A percentile compares a stretch with the other conserved stretches of the same genome.
Conservation (phyloP, 2,113 vertebrate species). For the Carollia perspicillata region DNA sequence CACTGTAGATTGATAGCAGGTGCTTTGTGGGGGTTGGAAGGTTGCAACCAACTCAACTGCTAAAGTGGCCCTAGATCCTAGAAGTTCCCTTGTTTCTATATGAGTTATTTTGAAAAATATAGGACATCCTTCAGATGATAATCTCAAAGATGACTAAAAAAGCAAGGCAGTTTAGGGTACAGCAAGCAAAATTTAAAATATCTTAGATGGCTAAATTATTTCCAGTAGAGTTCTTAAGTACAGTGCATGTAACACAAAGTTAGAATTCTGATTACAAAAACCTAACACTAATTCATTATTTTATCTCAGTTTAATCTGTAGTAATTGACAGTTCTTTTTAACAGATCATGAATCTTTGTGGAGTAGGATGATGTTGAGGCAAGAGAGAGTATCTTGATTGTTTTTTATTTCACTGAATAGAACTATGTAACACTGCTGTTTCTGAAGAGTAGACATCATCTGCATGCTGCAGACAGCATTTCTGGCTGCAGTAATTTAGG, state of each 20-base stretch:
- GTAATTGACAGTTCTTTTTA: background rate
- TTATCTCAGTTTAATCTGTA: background rate
- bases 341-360: slow-evolving; percentile 3
- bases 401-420: background rate
- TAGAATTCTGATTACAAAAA: slow-evolving; percentile 15
- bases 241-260: background rate
- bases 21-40: background rate
- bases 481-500: background rate
- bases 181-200: slow-evolving; percentile 4
- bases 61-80: background rate
- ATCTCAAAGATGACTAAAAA: slow-evolving; percentile 29
- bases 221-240: background rate
- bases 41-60: background rate
- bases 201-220: slow-evolving; percentile 2
- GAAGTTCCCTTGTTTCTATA: background rate
- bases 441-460: background rate
- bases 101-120: slow-evolving; percentile 31
- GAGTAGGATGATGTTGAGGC: background rate
- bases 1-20: background rate
- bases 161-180: background rate
- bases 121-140: background rate
- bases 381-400: background rate
- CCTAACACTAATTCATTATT: background rate
- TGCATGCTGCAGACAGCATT: background rate
- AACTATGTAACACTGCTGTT: background rate